phyloP scores from a whole-genome alignment of 2,797 vertebrate species.

The Halcyon smyrnensis region DNA sequence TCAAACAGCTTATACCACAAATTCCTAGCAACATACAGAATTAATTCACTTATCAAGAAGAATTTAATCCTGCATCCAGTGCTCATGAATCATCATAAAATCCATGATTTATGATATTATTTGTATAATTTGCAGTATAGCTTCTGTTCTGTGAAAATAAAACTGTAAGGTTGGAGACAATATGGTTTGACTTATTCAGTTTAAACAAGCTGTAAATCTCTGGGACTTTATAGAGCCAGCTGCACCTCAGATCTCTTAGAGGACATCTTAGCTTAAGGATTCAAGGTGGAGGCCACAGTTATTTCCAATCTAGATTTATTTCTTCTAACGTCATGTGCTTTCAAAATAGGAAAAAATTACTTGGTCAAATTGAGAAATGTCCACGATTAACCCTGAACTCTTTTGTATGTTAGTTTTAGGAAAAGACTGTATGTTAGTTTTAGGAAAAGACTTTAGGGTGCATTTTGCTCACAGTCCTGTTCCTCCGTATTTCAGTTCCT shows the following conservation, averaged over 20 bases:
- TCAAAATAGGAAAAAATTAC: slow-evolving; percentile 5
- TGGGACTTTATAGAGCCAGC: neutral
- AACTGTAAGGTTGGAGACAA: neutral
- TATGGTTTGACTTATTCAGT: neutral
- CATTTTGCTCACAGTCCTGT: neutral
- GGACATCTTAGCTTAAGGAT: neutral
- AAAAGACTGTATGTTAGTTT: neutral
- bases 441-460: neutral
- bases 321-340: neutral
- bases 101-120: slow-evolving; percentile 28
- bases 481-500: rapidly evolving
- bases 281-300: neutral
- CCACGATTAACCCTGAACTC: neutral
- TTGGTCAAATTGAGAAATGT: neutral
- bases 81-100: slow-evolving; percentile 42
- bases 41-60: slow-evolving; percentile 38
- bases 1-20: neutral
- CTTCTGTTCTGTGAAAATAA: slow-evolving; percentile 25
- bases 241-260: slow-evolving; percentile 1
- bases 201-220: slow-evolving; percentile 34
- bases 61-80: slow-evolving; percentile 7
- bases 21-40: slow-evolving; percentile 14
- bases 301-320: neutral
- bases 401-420: neutral
- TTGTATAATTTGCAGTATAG: neutral